phyloP scores from a whole-genome alignment of 2,888 invertebrate genomes.

The Poecilus cupreus region DNA sequence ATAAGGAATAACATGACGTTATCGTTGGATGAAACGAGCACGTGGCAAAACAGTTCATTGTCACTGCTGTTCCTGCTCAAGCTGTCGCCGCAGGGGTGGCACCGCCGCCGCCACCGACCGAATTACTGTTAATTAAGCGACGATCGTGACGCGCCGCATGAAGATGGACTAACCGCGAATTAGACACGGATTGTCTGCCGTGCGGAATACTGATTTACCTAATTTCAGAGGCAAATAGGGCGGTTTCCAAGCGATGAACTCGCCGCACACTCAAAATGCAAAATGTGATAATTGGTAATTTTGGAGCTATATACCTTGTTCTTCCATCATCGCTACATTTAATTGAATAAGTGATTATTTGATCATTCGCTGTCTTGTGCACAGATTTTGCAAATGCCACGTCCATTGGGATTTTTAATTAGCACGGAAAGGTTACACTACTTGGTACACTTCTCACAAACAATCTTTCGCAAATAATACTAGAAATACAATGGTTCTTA shows the following conservation, averaged over 20 bases:
- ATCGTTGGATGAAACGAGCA: background rate
- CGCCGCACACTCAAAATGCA: background rate
- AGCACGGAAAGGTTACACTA: too few species aligned
- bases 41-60: background rate
- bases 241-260: background rate
- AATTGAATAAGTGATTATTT: too few species aligned
- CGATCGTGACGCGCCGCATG: background rate
- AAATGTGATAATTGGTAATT: background rate
- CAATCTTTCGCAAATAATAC: too few species aligned
- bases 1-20: too few species aligned
- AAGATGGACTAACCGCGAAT: conserved; percentile 26
- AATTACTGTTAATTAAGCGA: conserved; percentile 22
- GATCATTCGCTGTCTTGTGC: too few species aligned
- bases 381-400: too few species aligned
- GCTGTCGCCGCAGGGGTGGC: background rate
- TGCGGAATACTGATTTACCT: conserved; percentile 22
- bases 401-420: too few species aligned
- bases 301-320: background rate
- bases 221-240: background rate
- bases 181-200: conserved; percentile 15
- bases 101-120: background rate
- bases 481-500: too few species aligned
- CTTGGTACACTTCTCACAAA: too few species aligned
- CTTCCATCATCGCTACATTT: background rate
- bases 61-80: too few species aligned